Base-by-base conservation (phyloP, 2,797 vertebrate genomes). In the Caiman crocodilus region DNA sequence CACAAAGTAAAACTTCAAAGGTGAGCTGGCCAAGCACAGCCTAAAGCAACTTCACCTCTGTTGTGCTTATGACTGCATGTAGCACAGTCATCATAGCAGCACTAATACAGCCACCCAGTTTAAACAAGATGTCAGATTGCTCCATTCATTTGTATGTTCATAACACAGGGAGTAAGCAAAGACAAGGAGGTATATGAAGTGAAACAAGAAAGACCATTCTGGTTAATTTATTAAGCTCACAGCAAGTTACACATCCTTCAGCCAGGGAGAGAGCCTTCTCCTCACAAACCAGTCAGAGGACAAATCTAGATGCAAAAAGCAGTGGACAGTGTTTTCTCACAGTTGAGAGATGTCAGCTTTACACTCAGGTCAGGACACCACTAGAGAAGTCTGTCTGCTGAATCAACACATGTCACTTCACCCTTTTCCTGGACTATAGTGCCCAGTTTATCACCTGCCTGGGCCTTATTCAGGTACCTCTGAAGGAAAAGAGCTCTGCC, bases 31-130 rank as follows among this genome's bases (percentile, higher is more conserved):
- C 84, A 96, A 97, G 94, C 57, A 89, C 57, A 93, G 94, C 94
- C 93, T 95, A 76, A 91, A 97, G 96, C 85, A 96, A 91, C 57
- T 75, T 93, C 90, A 95, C 76, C 91, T 91, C 87, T 92, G 60
- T 74, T 86, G 83, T 74, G 32, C 82, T 93, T 42, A 25, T 4
- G 61, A 84, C 84, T 88, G 55, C 89, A 88, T 82, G 87, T 92
- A 89, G 86, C 2, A 0, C 32, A 90, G 79, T 79, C 92, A 93
- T 92, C 92, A 93, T 93, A 92, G 85, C 84, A 90, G 78, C 63
- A 25, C 42, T 69, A 65, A 60, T 73, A 74, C 2, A 0, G 85
- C 79, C 59, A 76, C 84, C 58, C 32, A 65, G 80, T 76, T 60
- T 1, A 59, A 76, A 82, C 67, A 23, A 4, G 79, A 10, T 9